These are phyloP conservation scores for Chloebia gouldiae DNA, from an alignment of 2,113 vertebrate species.

Conservation along the genomic window DNA sequence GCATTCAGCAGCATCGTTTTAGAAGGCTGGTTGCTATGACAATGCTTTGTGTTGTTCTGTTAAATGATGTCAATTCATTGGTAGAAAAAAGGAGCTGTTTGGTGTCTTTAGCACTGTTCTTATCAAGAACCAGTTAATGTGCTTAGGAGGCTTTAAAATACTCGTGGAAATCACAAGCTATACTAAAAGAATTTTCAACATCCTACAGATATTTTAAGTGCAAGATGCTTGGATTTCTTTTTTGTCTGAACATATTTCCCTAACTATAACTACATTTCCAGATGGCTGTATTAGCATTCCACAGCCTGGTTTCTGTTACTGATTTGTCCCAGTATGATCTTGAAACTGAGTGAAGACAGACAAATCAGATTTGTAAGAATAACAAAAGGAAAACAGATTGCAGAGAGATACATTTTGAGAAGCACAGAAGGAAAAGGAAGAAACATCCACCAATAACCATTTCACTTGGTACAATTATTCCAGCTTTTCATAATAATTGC, in stretches of 20 bases:
- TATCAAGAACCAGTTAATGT: not conserved
- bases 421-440: not conserved
- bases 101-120: not conserved
- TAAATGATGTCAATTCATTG: not conserved
- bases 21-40: conserved; percentile 48
- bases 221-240: not conserved
- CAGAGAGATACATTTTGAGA: not conserved
- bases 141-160: not conserved
- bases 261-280: conserved; percentile 32
- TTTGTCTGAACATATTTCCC: not conserved
- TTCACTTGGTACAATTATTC: not conserved
- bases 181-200: not conserved
- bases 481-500: not conserved
- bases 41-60: not conserved
- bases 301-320: not conserved
- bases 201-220: not conserved
- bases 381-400: conserved; percentile 13
- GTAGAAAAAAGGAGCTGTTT: not conserved
- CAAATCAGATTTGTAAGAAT: not conserved
- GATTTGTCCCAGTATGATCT: conserved; percentile 19
- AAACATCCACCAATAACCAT: not conserved
- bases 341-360: not conserved
- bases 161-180: not conserved
- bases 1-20: not conserved
- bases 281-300: not conserved